Percentiles rank a stretch among this genome's conserved stretches.
Evolutionary conservation across 2,113 vertebrate genomes (phyloP).

Genomic region (Xyliphius kryptos): DNA sequence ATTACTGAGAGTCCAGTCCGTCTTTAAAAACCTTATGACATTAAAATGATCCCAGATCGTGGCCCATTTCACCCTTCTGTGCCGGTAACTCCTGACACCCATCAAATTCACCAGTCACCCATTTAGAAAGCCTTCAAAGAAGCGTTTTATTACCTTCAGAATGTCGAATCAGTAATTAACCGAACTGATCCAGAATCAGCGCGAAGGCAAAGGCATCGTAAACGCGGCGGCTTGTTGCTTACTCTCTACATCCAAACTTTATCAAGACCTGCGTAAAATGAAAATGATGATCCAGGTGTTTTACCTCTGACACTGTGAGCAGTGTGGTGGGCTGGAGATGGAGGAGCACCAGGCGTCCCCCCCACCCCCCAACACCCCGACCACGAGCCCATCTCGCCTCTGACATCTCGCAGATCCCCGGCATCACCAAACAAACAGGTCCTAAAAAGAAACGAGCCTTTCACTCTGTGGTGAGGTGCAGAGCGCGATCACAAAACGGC

Average conservation of each 20-base stretch:
- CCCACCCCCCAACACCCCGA: slow-evolving; percentile 15
- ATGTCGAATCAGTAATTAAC: slow-evolving; percentile 3
- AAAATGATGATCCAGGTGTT: slow-evolving; percentile 22
- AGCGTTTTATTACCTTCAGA: not conserved
- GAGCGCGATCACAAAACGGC: not conserved
- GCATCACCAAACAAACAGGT: slow-evolving; percentile 13
- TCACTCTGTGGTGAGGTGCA: not conserved
- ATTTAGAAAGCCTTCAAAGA: slow-evolving; percentile 19
- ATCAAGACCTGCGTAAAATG: not conserved
- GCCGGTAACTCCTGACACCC: slow-evolving; percentile 30
- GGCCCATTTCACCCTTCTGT: slow-evolving; percentile 13
- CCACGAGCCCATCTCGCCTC: slow-evolving; percentile 22
- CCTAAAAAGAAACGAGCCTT: not conserved
- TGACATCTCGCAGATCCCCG: slow-evolving; percentile 27
- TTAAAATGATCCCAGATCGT: not conserved
- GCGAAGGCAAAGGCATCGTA: not conserved
- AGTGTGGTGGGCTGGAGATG: slow-evolving; percentile 7
- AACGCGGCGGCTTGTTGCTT: not conserved
- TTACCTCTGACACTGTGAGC: slow-evolving; percentile 32
- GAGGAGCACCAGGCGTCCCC: slow-evolving; percentile 13
- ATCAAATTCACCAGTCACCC: slow-evolving; percentile 32
- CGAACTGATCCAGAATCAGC: too few species aligned
- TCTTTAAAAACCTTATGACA: too few species aligned
- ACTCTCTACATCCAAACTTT: not conserved
- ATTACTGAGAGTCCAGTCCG: too few species aligned